Evolutionary conservation across 2,888 invertebrate genomes (phyloP), one percentile per base, ranked within the genome.

Genomic region (Synergus umbraculus): DNA sequence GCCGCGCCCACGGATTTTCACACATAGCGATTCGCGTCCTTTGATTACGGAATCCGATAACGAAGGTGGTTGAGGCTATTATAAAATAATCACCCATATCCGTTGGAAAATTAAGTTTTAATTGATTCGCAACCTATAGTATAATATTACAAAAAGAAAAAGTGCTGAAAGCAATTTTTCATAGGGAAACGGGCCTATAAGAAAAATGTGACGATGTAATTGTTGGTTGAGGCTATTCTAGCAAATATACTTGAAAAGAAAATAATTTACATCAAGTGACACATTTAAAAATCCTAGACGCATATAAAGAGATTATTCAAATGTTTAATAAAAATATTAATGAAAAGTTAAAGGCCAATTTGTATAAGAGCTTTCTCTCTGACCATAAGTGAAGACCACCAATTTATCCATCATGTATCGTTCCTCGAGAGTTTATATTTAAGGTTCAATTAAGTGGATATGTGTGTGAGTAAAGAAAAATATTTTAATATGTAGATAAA

Each of bases 1-100:
- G 69, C 69, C 69, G 69, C 69, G 69, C 69, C 69, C 69, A 73
- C 69, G 29, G 69, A 73, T 73, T 73, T 49, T 73, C 69, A 73
- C 69, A 73, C 69, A 73, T 22, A 22, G 46, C 13, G 49, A 37
- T 54, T 37, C 54, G 37, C 49, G 69, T 46, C 69, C 37, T 54
- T 54, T 73, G 69, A 73, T 73, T 73, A 49, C 29, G 46, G 37
- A 73, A 54, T 73, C 69, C 4, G 49, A 73, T 73, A 73, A 37
- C 37, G 49, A 49, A 49, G 37, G 49, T 73, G 69, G 37, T 54
- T 73, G 29, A 2, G 37, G 54, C 69, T 49, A 54, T 54, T 54
- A 29, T 49, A 73, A 73, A 37, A 54, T 49, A 73, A 73, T 10
- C 8, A 37, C 15, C 15, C 3, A 54, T 46, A 49, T 73, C 69